These are phyloP conservation scores for Lydus trimaculatus DNA, from an alignment of 2,888 invertebrate genomes.

Conservation along the genomic window DNA sequence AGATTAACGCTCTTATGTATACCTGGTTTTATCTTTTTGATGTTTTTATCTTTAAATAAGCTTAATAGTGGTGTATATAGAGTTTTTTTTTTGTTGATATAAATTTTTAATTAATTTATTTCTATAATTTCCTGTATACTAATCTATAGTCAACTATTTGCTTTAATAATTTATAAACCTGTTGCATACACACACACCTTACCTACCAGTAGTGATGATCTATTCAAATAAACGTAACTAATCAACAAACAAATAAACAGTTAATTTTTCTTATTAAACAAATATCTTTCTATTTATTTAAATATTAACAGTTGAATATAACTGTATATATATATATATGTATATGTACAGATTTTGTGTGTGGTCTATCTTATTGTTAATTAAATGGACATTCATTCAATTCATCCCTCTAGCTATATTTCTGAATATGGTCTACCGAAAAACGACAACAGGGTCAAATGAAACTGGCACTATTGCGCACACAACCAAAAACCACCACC, in stretches of 20 bases:
- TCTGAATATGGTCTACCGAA: not conserved
- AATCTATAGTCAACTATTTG: not conserved
- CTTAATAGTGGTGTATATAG: too few relatives aligned
- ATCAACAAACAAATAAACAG: constrained; percentile 2
- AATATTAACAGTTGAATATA: not conserved
- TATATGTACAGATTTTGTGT: too few relatives aligned
- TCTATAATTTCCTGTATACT: not conserved
- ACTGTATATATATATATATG: not conserved
- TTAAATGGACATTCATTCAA: not conserved
- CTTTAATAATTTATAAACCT: constrained; percentile 3
- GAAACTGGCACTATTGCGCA: not conserved
- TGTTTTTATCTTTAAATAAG: not conserved
- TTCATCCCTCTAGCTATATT: too few relatives aligned
- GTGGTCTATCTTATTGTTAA: not conserved
- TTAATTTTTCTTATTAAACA: not conserved
- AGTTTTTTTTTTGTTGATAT: not conserved
- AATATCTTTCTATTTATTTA: not conserved
- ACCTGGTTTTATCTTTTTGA: not conserved
- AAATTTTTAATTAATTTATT: not conserved
- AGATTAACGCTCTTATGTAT: constrained; percentile 33
- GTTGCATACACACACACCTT: not conserved
- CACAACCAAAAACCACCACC: constrained; percentile 16
- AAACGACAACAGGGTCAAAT: not conserved
- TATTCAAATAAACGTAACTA: not conserved
- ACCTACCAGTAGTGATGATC: not conserved